Evolutionary conservation across 2,113 vertebrate genomes (phyloP), one percentile per base, ranked within the genome.

Genomic region (Xiphophorus couchianus): DNA sequence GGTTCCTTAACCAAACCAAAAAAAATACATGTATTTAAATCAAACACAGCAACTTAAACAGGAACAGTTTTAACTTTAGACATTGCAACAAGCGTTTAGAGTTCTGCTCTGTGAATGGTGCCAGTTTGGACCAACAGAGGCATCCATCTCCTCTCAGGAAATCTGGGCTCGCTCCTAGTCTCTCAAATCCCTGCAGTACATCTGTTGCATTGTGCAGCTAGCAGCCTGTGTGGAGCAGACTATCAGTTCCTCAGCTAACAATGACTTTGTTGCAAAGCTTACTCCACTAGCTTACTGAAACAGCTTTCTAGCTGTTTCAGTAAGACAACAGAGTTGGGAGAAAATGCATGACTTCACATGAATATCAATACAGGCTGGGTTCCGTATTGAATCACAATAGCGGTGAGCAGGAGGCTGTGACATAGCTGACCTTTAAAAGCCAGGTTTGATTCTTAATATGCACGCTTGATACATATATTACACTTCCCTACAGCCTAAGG

Each of bases 391-490:
- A 65, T 84, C 72, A 62, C 61, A 75, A 71, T 65, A 78, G 62
- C 29, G 35, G 74, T 44, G 62, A 31, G 72, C 64, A 51, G 71
- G 66, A 73, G 48, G 51, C 73, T 62, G 31, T 58, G 83, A 84
- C 51, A 71, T 54, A 12, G 1, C 17, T 78, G 83, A 87, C 86
- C 84, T 86, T 88, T 88, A 81, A 69, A 77, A 82, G 48, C 30
- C 61, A 77, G 74, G 60, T 48, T 48, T 48, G 44, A 17, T 48
- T 48, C 14, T 15, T 19, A 15, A 48, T 5, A 48, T 48, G 44
- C 17, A 17, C 5, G 4, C 14, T 48, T 48, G 17, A 48, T 48
- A 48, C 17, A 48, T 48, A 48, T 48, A 17, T 19, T 48, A 19
- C 17, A 48, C 44, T 17, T 19, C 14, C 17, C 44, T 48, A 6